A percentile compares a stretch with the other conserved stretches of the same genome.
Evolutionary conservation across 2,888 invertebrate species (phyloP).

Genomic region (Scelioninae gen. 1): DNA sequence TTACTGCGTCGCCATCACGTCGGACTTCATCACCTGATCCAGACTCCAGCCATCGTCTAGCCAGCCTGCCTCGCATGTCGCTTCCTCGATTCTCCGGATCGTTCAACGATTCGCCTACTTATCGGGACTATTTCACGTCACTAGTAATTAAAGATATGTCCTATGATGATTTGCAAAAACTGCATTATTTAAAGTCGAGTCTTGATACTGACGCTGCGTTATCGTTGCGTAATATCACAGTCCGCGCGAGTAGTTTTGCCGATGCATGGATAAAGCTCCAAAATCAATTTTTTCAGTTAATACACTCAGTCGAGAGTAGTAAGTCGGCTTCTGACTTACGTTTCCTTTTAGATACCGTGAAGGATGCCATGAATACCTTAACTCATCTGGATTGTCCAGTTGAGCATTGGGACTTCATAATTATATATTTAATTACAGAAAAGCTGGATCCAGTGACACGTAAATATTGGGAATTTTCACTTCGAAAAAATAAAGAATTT

Average conservation of each 20-base stretch:
- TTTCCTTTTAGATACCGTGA: too few relatives aligned
- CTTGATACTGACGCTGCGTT: slow-evolving; percentile 2
- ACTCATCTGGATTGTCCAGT: too few relatives aligned
- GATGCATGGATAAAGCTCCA: background rate
- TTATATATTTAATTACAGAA: too few relatives aligned
- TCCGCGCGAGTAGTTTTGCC: background rate
- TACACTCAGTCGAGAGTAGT: too few relatives aligned
- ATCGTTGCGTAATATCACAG: background rate
- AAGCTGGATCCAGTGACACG: background rate
- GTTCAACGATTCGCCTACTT: background rate
- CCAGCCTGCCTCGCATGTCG: too few relatives aligned
- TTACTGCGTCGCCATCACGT: too few relatives aligned
- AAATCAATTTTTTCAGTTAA: background rate
- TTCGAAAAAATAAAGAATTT: background rate
- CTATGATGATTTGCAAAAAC: background rate
- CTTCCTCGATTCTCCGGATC: background rate
- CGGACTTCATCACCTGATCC: too few relatives aligned
- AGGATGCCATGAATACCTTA: too few relatives aligned
- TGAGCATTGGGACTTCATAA: too few relatives aligned
- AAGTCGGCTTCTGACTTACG: too few relatives aligned
- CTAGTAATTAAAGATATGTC: slow-evolving; percentile 3
- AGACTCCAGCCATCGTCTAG: too few relatives aligned
- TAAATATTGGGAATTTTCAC: background rate
- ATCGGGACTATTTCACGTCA: slow-evolving; percentile 17
- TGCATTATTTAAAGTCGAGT: slow-evolving; percentile 27